Base-by-base conservation (phyloP, 2,113 vertebrate genomes). In the Leucosticte australis region DNA sequence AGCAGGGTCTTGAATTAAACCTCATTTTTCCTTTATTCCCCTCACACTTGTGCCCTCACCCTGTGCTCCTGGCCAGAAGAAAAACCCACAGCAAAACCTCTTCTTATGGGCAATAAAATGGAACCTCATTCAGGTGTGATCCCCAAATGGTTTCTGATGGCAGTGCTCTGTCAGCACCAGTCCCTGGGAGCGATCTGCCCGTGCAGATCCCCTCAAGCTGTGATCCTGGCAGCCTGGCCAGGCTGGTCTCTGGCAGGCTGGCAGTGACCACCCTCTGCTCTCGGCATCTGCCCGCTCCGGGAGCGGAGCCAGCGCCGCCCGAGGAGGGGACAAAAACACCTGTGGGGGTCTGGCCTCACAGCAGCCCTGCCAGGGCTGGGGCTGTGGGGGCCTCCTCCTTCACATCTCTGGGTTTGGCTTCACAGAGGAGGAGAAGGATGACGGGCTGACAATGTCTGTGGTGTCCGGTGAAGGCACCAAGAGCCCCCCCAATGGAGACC, bases 381-480 rank as follows among this genome's bases (percentile, higher is more conserved):
- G 67, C 3, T 4, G 7, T 6, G 9, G 30, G 28, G 3, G 39
- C 13, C 18, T 62, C 65, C 27, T 59, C 49, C 39, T 67, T 68
- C 68, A 57, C 20, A 17, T 30, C 11, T 77, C 52, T 2, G 27
- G 7, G 46, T 70, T 86, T 74, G 65, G 12, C 87, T 88, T 84
- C 83, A 55, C 95, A 97, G 97, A 97, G 80, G 97, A 97, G 49
- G 97, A 97, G 80, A 97, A 97, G 76, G 96, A 97, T 35, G 97
- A 97, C 0, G 95, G 94, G 15, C 35, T 97, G 18, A 89, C 94
- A 0, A 95, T 97, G 91, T 95, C 96, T 0, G 42, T 95, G 76
- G 89, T 97, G 85, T 96, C 95, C 13, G 95, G 88, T 3, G 96
- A 97, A 94, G 92, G 73, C 35, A 31, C 71, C 52, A 97, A 97